Evolutionary conservation across 2,113 vertebrate species (phyloP), one percentile per base, ranked within the genome.

Genomic region (Ranitomeya imitator): DNA sequence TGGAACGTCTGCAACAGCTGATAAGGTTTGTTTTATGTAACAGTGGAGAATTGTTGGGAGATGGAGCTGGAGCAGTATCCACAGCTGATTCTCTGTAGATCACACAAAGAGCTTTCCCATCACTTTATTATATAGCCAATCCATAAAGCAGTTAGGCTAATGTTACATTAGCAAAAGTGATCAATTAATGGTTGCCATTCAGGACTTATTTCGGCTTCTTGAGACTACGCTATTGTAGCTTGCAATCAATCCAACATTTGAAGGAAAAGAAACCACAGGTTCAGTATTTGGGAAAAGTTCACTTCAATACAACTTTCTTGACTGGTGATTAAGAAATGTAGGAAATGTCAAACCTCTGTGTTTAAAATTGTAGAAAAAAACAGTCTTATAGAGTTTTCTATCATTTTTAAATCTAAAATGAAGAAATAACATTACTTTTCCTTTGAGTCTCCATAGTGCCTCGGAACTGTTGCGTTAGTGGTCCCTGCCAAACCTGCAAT

Each of bases 11-110:
- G 84, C 31, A 86, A 60, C 15, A 45, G 55, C 71, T 63, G 73
- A 86, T 86, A 78, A 86, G 37, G n/a, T 23, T 77, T 86, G 85
- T 77, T 77, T 76, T 61, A 31, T 19, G 26, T 85, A 26, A 59
- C 23, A 13, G 8, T 37, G 21, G 15, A 74, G 57, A 23, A 60
- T 51, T 31, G 71, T 37, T 76, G 23, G 18, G 51, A 7, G 21
- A 61, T n/a, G 37, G 77, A 76, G 55, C n/a, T 54, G 19, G 10
- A 85, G 6, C 13, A 31, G 54, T 37, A 85, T 26, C 26, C 26
- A 82, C 31, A 65, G 18, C 60, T 8, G 31, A 51, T 83, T 63
- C 37, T 45, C 80, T 51, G 18, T 51, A 65, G 31, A 81, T 51
- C 18, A 51, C 60, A 51, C 10, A 51, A 83, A 83, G 16, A 82